Conservation (phyloP, 2,888 invertebrate genomes). For the Luperina testacea region DNA sequence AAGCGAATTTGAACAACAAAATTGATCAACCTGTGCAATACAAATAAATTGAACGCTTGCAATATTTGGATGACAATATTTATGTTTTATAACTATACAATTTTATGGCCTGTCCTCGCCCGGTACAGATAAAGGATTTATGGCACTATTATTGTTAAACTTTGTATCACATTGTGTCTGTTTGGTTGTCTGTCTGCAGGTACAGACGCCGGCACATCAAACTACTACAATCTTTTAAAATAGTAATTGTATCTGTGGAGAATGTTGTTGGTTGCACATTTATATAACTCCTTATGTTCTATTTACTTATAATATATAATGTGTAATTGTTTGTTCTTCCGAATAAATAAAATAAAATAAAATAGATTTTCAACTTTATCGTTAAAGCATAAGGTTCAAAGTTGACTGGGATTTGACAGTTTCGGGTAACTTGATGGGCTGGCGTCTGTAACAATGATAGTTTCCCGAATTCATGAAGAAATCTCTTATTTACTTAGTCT, state of each 20-base stretch:
- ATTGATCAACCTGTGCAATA: slow-evolving; percentile 39
- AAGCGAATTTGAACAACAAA: slow-evolving; percentile 40
- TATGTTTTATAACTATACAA: slow-evolving; percentile 51
- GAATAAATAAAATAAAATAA: no score
- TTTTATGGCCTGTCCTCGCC: slow-evolving; percentile 44
- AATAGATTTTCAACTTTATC: no score
- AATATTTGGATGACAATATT: slow-evolving; percentile 61
- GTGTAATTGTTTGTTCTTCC: no score
- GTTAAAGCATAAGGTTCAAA: no score
- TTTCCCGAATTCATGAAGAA: not conserved
- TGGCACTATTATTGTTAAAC: slow-evolving; percentile 29
- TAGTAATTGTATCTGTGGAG: no score
- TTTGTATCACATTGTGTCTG: not conserved
- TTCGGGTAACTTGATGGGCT: no score
- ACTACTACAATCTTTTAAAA: no score
- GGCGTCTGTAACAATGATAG: not conserved
- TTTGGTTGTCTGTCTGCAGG: not conserved
- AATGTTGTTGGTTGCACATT: no score
- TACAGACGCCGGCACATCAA: not conserved
- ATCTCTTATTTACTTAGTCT: not conserved
- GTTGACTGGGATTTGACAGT: no score
- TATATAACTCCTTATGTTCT: no score
- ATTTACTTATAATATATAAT: no score
- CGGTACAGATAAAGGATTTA: slow-evolving; percentile 40
- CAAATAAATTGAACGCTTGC: slow-evolving; percentile 56